Evolutionary conservation across 2,888 invertebrate species (phyloP), one percentile per base, ranked within the genome.

Genomic region (Tineola bisselliella): DNA sequence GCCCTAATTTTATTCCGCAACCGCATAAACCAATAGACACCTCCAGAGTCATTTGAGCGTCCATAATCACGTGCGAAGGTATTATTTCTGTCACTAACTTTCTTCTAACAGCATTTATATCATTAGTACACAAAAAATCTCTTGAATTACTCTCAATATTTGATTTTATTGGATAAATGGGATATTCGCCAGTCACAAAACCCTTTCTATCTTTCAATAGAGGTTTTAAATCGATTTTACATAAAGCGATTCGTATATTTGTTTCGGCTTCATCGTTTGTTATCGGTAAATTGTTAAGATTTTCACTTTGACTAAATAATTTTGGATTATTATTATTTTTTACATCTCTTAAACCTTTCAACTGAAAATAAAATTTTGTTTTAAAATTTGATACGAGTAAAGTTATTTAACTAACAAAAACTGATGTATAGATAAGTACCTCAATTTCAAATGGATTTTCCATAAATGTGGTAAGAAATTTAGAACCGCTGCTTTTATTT

Each of bases 1-100:
- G 61, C 10, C 59, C 30, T 4, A 69, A 44, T 38, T 67, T 68
- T 8, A 74, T 69, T 63, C 69, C 75, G 64, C 86, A 84, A 19
- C 87, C 86, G 17, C 83, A 76, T 6, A 79, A 62, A 3, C 84
- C 86, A 8, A 84, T 66, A 10, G 78, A 77, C n/a, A 76, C 73
- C 66, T 80, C 76, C 44, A 87, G 64, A 31, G 71, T 70, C 83
- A 86, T 86, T 65, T 86, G 81, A 0, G 84, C 73, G 63, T 76
- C 66, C 63, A 84, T 66, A 44, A 84, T 67, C 0, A 75, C 63
- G 6, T 69, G 66, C 17, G 79, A 65, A 44, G 73, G 75, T 19
- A 84, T 71, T 1, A 75, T 59, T 11, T 69, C 62, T 0, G 78
- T 74, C 25, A 61, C 66, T 0, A 72, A n/a, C 3, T 66, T 62